Percentiles rank a stretch among this genome's conserved stretches.
These are phyloP conservation scores for Sebastes vulpes DNA, from an alignment of 2,797 vertebrate species.

Conservation along the genomic window DNA sequence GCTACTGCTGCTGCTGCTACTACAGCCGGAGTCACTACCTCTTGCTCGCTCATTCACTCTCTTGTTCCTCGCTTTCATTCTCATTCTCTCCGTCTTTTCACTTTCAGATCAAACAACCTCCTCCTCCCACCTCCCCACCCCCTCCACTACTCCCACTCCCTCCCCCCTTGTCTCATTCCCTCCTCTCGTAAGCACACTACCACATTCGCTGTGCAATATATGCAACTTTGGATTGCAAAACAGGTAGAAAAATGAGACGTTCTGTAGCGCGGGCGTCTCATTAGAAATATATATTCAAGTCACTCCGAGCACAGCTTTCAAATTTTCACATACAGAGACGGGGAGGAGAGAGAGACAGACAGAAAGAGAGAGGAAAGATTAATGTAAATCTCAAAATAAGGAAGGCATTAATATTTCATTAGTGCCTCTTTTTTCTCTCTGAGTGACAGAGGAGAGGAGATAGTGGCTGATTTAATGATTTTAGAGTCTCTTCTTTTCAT, in stretches of 20 bases:
- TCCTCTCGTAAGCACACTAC: slow-evolving; percentile 19
- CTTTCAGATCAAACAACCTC: slow-evolving; percentile 57
- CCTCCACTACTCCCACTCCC: not conserved
- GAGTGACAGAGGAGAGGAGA: slow-evolving; percentile 92
- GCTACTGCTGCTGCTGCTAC: slow-evolving; percentile 14
- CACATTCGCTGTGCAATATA: slow-evolving; percentile 57
- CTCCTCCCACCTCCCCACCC: not conserved
- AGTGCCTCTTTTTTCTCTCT: slow-evolving; percentile 91
- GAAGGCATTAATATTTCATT: slow-evolving; percentile 97
- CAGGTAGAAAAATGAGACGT: slow-evolving; percentile 73
- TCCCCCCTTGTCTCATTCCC: slow-evolving; percentile 43
- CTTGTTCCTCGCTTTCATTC: slow-evolving; percentile 58
- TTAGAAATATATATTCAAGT: slow-evolving; percentile 80
- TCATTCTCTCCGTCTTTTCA: slow-evolving; percentile 61
- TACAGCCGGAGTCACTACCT: slow-evolving; percentile 18
- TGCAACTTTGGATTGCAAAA: slow-evolving; percentile 80
- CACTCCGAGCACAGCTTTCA: slow-evolving; percentile 59
- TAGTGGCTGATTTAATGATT: slow-evolving; percentile 94
- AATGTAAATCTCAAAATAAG: slow-evolving; percentile 90
- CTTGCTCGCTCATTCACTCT: slow-evolving; percentile 42
- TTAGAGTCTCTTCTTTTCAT: slow-evolving; percentile 87
- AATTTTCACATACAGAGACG: slow-evolving; percentile 60
- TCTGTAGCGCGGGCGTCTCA: slow-evolving; percentile 65
- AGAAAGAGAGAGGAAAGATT: slow-evolving; percentile 80
- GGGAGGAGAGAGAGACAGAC: slow-evolving; percentile 48